A percentile compares a stretch with the other conserved stretches of the same genome.
Evolutionary conservation across 2,113 vertebrate species (phyloP).

Genomic region (Rhinopomastus cyanomelas): DNA sequence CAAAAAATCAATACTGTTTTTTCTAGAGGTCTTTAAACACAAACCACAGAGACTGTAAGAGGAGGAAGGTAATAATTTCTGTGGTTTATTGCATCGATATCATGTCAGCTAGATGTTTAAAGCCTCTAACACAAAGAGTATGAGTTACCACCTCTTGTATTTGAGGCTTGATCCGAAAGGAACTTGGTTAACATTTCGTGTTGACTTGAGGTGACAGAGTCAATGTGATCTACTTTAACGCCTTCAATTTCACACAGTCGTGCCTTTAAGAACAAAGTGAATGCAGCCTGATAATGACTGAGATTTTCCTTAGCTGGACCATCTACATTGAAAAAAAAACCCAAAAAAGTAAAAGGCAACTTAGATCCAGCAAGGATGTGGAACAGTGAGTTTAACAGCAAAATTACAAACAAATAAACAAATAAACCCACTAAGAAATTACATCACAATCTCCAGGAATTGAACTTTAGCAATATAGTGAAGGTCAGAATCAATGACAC

Average conservation of each 20-base stretch:
- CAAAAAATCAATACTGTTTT: background rate
- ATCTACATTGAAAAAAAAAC: background rate
- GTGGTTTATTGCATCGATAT: background rate
- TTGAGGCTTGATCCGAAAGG: background rate
- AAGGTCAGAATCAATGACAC: background rate
- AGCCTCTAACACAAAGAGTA: background rate
- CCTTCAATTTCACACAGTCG: slow-evolving; percentile 1
- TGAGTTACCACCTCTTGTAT: background rate
- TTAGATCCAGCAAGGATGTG: background rate
- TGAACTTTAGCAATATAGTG: background rate
- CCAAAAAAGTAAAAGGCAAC: background rate
- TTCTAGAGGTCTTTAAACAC: background rate
- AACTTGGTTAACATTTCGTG: background rate
- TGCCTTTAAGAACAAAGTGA: background rate
- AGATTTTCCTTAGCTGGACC: background rate
- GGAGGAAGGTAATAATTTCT: background rate
- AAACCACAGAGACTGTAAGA: background rate
- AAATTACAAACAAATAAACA: background rate
- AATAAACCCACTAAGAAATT: background rate
- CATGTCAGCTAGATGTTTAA: background rate
- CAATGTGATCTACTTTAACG: background rate
- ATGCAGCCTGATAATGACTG: background rate
- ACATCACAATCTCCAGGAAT: background rate
- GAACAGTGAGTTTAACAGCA: background rate
- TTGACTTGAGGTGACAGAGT: background rate